Base-by-base conservation (phyloP, 2,797 vertebrate genomes). In the Melanotaenia parkinsoni region DNA sequence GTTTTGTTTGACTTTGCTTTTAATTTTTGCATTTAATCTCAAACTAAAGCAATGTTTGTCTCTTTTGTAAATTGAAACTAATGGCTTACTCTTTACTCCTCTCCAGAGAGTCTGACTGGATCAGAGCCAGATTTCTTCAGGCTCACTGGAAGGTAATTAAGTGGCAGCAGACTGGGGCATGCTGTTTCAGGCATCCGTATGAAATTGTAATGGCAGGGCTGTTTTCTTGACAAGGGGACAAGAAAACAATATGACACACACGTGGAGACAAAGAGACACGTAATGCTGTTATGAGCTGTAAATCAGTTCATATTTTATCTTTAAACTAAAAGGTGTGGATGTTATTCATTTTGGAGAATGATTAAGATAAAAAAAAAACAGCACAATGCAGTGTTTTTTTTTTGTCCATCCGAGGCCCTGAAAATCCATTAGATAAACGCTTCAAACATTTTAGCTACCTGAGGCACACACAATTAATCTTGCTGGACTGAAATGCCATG, bases 131-230 rank as follows among this genome's bases (percentile, higher is more conserved):
- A 85, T 82, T 84, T 84, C 84, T 80, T 75, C 86, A 85, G 86
- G 85, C 84, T 83, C 85, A 89, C 82, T 88, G 82, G 83, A 88
- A 90, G 90, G 86, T 93, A 93, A 92, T 93, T 92, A 94, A 92
- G 85, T 92, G 87, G 87, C 90, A 92, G 90, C 84, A 89, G 91
- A 90, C 77, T 89, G 87, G 86, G 89, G 74, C 87, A 83, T 84
- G 85, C 90, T 92, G 91, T 88, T 91, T 89, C 87, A 90, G 86
- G 83, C 83, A 83, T 87, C 66, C 40, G 8, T 80, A 87, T 86
- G 85, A 91, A 88, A 88, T 86, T 79, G 88, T 84, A 84, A 86
- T 80, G 73, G 83, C 63, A 77, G 68, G 51, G 57, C 80, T 87
- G 69, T 79, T 89, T 79, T 83, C 58, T 83, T 76, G 68, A 72